Evolutionary conservation across 2,888 invertebrate genomes (phyloP), one percentile per base, ranked within the genome.

Genomic region (Philereme transversata): DNA sequence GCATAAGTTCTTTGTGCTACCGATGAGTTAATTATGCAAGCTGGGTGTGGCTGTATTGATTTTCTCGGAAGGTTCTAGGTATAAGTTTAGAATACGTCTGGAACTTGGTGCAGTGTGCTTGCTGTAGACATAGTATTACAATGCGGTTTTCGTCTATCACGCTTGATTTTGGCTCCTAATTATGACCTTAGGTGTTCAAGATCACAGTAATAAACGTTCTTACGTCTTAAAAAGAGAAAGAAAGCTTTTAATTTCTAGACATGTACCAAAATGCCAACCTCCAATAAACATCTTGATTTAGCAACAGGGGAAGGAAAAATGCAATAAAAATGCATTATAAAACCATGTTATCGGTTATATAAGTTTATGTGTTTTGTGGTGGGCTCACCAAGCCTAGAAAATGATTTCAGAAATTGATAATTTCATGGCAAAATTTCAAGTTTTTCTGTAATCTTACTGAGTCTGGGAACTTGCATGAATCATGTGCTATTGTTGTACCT

Each of bases 31-130:
- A 91, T 92, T 90, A 92, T 92, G 90, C 89, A 91, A 83, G 84
- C 82, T 81, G 92, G 92, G 92, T 90, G 92, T 93, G 92, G 92
- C 92, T 84, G 86, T 93, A 93, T 93, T 86, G 92, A 93, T 93
- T 93, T 93, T 92, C 92, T 90, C 79, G 78, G 88, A 88, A 90
- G 86, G 84, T 89, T 90, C 91, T 90, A 90, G 90, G 84, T 86
- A 84, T 84, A 87, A 83, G 79, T 80, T 81, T 87, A 88, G 87
- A 84, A 85, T 84, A 86, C 79, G 84, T 84, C 87, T 84, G 83
- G 70, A 83, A 86, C 67, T 81, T 82, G 82, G 80, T 88, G 90
- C 88, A 89, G 82, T 85, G 80, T 82, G 74, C 65, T 77, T 86
- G 71, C 77, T 82, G 78, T 78, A 76, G 78, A 74, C 76, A 79